A percentile compares a stretch with the other conserved stretches of the same genome.
Conservation (phyloP, 2,888 invertebrate genomes). For the Camponotus fellah region DNA sequence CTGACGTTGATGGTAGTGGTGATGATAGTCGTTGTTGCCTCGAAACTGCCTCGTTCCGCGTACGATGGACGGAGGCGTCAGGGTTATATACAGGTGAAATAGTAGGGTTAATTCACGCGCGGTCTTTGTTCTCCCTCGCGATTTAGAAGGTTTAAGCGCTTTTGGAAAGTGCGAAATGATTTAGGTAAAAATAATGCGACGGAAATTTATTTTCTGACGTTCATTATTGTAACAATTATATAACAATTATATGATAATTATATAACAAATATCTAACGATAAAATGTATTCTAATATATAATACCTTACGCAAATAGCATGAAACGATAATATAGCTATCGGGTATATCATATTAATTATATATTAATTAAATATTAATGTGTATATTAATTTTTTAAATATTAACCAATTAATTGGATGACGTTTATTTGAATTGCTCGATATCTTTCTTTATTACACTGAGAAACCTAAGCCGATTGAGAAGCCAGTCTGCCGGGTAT, state of each 20-base stretch:
- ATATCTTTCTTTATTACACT: neutral
- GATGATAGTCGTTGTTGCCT: conserved; percentile 33
- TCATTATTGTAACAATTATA: neutral
- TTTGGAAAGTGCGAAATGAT: neutral
- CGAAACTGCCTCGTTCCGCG: conserved; percentile 36
- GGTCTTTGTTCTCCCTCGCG: conserved; percentile 5
- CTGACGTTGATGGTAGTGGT: conserved; percentile 6
- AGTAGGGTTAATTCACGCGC: conserved; percentile 46
- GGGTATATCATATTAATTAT: neutral
- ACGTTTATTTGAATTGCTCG: neutral
- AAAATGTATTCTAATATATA: neutral
- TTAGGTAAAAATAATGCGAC: neutral
- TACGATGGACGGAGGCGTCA: conserved; percentile 27
- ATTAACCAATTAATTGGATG: neutral
- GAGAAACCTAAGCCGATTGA: conserved; percentile 6
- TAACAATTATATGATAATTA: no score
- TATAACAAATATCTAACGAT: neutral
- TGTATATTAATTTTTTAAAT: neutral
- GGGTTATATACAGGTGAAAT: conserved; percentile 50
- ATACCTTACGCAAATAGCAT: neutral
- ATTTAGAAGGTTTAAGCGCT: conserved; percentile 3
- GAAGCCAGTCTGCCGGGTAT: conserved; percentile 40
- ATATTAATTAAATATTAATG: neutral
- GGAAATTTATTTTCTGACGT: neutral
- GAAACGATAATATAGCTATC: neutral